Evolutionary conservation across 2,797 vertebrate species (phyloP), one percentile per base, ranked within the genome.

Genomic region (Balearica regulorum): DNA sequence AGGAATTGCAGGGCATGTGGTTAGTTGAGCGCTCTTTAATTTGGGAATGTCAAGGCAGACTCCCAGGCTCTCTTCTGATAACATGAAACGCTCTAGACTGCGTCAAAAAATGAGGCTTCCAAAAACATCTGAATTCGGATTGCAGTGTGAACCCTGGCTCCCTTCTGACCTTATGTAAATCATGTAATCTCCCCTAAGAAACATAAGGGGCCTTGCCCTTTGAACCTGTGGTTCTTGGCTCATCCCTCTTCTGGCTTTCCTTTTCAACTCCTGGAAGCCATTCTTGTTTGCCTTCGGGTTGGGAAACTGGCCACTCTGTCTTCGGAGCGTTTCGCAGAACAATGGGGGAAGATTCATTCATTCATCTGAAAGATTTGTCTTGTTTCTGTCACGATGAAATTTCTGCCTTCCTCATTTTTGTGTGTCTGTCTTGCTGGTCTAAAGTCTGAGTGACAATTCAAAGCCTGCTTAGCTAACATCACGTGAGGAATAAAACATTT

Each of bases 41-140:
- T 91, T 88, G 82, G 89, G 82, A 92, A 89, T 1, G 1, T 83
- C 61, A 55, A 88, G 76, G 72, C 87, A 90, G 55, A 35, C 51
- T 97, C 62, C 37, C 69, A 92, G 85, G 55, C 87, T 93, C 82
- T 95, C 69, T 81, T 83, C 87, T 94, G 93, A 95, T 96, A 96
- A 95, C 94, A 90, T 66, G 86, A 92, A 94, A 87, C 83, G 26
- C 53, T 69, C 72, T 33, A 77, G 94, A 90, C 58, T 73, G 66
- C 94, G 89, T 96, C 93, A 93, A 83, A 95, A 91, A 92, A 62
- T 35, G 70, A 81, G 64, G n/a, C 69, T 90, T 96, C 87, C 83
- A 87, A 94, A 96, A 92, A 8, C 46, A 71, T 89, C 72, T 73
- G 53, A 87, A 85, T 92, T 87, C 39, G 44, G 79, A 92, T 88